A percentile compares a stretch with the other conserved stretches of the same genome.
Conservation (phyloP, 2,797 vertebrate genomes). For the Cossypha caffra region DNA sequence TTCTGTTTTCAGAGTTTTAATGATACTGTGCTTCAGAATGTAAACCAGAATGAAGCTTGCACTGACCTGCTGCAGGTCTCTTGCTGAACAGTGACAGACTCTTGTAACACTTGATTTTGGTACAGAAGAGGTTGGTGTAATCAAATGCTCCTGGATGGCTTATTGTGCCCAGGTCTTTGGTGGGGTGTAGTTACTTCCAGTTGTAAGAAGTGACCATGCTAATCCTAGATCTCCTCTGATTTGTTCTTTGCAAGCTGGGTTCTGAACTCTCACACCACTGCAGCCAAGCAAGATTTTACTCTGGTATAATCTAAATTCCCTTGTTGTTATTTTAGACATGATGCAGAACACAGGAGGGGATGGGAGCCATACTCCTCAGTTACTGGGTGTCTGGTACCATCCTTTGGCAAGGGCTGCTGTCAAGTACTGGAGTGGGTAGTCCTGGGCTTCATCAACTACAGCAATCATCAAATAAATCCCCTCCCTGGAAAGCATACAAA, state of each 20-base stretch:
- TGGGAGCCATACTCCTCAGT: background rate
- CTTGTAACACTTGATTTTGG: slow-evolving; percentile 65
- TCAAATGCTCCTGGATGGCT: slow-evolving; percentile 82
- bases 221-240: background rate
- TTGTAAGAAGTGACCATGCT: background rate
- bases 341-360: background rate
- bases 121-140: slow-evolving; percentile 83
- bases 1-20: slow-evolving; percentile 31
- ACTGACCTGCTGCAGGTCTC: slow-evolving; percentile 54
- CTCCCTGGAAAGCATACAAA: slow-evolving; percentile 51
- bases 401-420: slow-evolving; percentile 41
- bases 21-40: slow-evolving; percentile 68
- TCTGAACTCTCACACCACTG: slow-evolving; percentile 55
- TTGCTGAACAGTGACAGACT: slow-evolving; percentile 55
- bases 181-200: background rate
- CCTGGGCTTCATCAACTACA: slow-evolving; percentile 5
- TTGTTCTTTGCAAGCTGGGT: background rate
- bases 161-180: slow-evolving; percentile 67
- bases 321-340: background rate
- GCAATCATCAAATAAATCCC: slow-evolving; percentile 31
- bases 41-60: slow-evolving; percentile 66
- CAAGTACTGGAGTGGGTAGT: slow-evolving; percentile 13
- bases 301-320: slow-evolving; percentile 38
- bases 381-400: slow-evolving; percentile 14
- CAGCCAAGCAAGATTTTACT: slow-evolving; percentile 51